phyloP scores from a whole-genome alignment of 2,113 vertebrate genomes.

The Romanogobio albipinnatus region DNA sequence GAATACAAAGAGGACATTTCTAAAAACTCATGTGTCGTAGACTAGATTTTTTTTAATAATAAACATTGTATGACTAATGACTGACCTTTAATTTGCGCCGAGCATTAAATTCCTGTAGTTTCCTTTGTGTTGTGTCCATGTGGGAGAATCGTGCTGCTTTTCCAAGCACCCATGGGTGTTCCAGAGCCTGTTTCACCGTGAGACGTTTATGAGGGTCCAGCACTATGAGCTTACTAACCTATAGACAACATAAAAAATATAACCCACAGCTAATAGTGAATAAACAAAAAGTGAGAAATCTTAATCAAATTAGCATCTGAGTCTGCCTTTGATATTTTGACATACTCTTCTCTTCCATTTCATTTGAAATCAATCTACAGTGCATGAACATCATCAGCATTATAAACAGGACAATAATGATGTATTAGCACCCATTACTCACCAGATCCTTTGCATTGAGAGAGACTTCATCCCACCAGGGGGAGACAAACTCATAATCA shows the following conservation, averaged over 20 bases:
- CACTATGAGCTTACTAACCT: constrained; percentile 87
- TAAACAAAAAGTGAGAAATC: neutral
- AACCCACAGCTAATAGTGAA: neutral
- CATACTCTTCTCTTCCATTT: neutral
- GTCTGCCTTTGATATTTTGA: neutral
- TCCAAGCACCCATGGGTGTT: constrained; percentile 88
- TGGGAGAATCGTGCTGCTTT: constrained; percentile 86
- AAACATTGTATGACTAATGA: neutral
- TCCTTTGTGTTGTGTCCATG: constrained; percentile 89
- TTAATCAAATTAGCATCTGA: constrained; percentile 7
- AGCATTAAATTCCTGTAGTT: constrained; percentile 89
- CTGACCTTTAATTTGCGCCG: constrained; percentile 86
- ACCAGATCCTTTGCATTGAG: constrained; percentile 84
- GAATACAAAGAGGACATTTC: neutral
- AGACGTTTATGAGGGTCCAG: constrained; percentile 83
- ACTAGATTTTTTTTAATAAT: neutral
- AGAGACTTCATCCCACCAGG: constrained; percentile 85
- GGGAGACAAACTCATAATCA: constrained; percentile 85
- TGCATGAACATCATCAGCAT: neutral
- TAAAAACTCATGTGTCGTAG: neutral
- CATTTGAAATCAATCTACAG: neutral
- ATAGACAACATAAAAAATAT: neutral
- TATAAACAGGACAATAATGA: neutral
- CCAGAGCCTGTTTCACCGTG: constrained; percentile 79
- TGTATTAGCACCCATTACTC: constrained; percentile 57